Evolutionary conservation across 2,797 vertebrate species (phyloP), one percentile per base, ranked within the genome.

Genomic region (Phyllotis vaccarum): DNA sequence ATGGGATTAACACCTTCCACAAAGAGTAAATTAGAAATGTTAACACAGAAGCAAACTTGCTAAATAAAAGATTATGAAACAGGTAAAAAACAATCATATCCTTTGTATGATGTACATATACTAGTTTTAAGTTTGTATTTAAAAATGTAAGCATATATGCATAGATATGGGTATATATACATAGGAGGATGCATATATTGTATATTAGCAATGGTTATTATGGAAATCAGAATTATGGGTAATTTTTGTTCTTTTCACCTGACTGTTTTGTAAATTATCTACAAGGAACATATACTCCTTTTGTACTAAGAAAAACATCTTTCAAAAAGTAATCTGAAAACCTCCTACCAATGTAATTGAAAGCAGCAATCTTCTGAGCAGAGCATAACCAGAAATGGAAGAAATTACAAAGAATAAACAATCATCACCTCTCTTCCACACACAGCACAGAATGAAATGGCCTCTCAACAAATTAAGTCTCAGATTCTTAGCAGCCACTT

Each of bases 321-420:
- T 90, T 93, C 52, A 89, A 85, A 94, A 93, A 66, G 31, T 85
- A 93, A 94, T 96, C 89, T 95, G 82, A 97, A 94, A 86, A 92
- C 91, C 37, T 94, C 82, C 86, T 96, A 85, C 40, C 79, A 95
- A 66, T 89, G 92, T 95, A 95, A 93, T 97, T 95, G 89, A 97
- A 96, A 96, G 52, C 72, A 89, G 34, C 75, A 95, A 90, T 93
- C 79, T 93, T 96, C 70, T 93, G 64, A 89, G 89, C 11, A 75
- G 24, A 97, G 70, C n/a, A 96, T 92, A 95, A 88, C 34, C 40
- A 97, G 76, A 94, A 95, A 87, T 91, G 56, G 76, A 95, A 89
- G 56, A 97, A 96, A 96, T 96, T 81, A 89, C 70, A 89, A 92
- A 92, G 86, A 94, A 92, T 89, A 97, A 97, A 93, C 64, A 95